Percentiles rank a stretch among this genome's conserved stretches.
These are phyloP conservation scores for Epinephelus awoara DNA, from an alignment of 2,797 vertebrate species.

Conservation along the genomic window DNA sequence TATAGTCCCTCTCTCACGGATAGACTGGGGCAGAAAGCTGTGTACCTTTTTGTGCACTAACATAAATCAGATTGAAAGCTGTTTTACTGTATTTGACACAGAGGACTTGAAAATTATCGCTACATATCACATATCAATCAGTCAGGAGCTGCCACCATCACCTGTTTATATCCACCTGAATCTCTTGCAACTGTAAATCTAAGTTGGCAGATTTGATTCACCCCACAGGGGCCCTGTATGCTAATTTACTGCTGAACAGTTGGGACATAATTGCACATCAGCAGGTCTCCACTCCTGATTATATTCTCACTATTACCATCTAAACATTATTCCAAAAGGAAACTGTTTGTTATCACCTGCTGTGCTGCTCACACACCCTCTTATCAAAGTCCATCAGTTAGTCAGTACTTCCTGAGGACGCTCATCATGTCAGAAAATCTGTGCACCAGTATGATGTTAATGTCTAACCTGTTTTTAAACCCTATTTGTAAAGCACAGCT, in stretches of 20 bases:
- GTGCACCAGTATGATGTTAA: background rate
- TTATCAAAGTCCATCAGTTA: constrained; percentile 71
- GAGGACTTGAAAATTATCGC: background rate
- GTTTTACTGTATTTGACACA: background rate
- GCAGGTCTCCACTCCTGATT: constrained; percentile 19
- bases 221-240: background rate
- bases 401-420: constrained; percentile 27
- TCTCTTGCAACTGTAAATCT: background rate
- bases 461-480: constrained; percentile 13
- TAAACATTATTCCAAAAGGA: constrained; percentile 1
- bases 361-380: constrained; percentile 14
- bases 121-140: background rate
- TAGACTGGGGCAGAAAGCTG: background rate
- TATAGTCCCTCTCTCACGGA: no score
- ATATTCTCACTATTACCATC: background rate
- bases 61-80: background rate
- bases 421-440: background rate
- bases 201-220: background rate
- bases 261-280: background rate
- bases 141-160: background rate
- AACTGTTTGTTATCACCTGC: background rate
- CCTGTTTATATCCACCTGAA: background rate
- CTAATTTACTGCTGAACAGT: background rate
- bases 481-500: background rate
- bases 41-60: background rate